Evolutionary conservation across 2,113 vertebrate genomes (phyloP), one percentile per base, ranked within the genome.

Genomic region (Promerops cafer): DNA sequence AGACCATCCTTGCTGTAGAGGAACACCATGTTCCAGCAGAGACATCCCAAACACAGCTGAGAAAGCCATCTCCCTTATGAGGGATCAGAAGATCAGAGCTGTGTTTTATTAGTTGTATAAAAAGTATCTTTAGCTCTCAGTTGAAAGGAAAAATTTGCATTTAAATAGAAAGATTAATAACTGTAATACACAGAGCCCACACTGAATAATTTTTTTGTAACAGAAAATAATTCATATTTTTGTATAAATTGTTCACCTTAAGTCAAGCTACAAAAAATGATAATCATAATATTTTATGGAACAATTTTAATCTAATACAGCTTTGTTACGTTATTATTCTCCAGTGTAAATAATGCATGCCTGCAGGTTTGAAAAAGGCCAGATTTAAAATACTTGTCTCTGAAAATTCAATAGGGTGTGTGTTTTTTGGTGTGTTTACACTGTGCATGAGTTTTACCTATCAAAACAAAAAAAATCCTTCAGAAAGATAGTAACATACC

Each of bases 91-190:
- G 89, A 98, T 97, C 98, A 98, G 97, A 97, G 86, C 91, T 94
- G 71, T 97, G 95, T 97, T 97, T 97, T 97, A 98, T 97, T 97
- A 98, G 96, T 96, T 93, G 35, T 95, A 90, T 87, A 89, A 97
- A 96, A 96, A 97, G 89, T 96, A 95, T 96, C 93, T 97, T 98
- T 95, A 97, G 95, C 93, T 97, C 94, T 94, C 85, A 89, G 91
- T 87, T 97, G 97, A 97, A 98, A 97, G 93, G 78, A 91, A 98
- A 97, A 97, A 98, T 98, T 98, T 98, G 96, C 98, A 98, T 98
- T 98, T 98, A 98, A 98, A 98, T 98, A 94, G 95, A 97, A 98
- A 97, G 98, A 98, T 98, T 97, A 98, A 98, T 97, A 97, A 97
- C 92, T 97, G 85, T 94, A 98, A 97, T 97, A 95, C 95, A 92